Percentiles rank a stretch among this genome's conserved stretches.
These are phyloP conservation scores for Drosophila sproati DNA, from an alignment of 1,140 invertebrate genomes.

Conservation along the genomic window DNA sequence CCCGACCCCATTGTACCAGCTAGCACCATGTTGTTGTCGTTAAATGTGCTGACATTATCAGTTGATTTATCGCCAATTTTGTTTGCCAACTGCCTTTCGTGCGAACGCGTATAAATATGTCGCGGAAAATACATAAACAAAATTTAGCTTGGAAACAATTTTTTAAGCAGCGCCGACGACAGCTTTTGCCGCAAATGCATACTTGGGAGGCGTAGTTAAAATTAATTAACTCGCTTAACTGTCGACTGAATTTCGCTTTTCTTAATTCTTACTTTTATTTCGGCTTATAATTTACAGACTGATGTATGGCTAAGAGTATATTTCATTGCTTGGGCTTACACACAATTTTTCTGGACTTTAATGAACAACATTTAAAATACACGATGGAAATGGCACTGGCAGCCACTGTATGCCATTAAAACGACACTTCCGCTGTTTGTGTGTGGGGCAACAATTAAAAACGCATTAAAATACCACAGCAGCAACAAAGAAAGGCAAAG, in stretches of 20 bases:
- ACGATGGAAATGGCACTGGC: constrained; percentile 3
- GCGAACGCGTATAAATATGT: constrained; percentile 51
- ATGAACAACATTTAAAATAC: constrained; percentile 62
- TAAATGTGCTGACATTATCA: constrained; percentile 78
- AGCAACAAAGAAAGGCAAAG: constrained; percentile 4
- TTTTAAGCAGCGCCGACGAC: constrained; percentile 1
- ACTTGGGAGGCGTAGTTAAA: constrained; percentile 52
- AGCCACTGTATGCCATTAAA: constrained; percentile 57
- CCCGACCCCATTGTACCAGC: background rate
- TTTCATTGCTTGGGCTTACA: constrained; percentile 7
- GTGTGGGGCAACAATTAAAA: constrained; percentile 72
- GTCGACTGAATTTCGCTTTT: constrained; percentile 23
- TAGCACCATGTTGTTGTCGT: constrained; percentile 32
- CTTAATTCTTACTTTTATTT: background rate
- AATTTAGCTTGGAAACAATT: constrained; percentile 28
- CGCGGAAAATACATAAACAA: constrained; percentile 50
- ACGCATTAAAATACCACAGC: constrained; percentile 61
- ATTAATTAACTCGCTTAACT: constrained; percentile 74
- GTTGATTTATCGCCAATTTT: constrained; percentile 80
- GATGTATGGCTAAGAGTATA: constrained; percentile 42
- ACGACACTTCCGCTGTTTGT: constrained; percentile 20
- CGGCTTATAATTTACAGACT: constrained; percentile 21
- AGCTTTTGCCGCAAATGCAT: background rate
- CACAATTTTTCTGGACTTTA: constrained; percentile 36
- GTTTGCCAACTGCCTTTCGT: constrained; percentile 52